Evolutionary conservation across 2,888 invertebrate genomes (phyloP).

Genomic region (Aleiodes leptofemur): DNA sequence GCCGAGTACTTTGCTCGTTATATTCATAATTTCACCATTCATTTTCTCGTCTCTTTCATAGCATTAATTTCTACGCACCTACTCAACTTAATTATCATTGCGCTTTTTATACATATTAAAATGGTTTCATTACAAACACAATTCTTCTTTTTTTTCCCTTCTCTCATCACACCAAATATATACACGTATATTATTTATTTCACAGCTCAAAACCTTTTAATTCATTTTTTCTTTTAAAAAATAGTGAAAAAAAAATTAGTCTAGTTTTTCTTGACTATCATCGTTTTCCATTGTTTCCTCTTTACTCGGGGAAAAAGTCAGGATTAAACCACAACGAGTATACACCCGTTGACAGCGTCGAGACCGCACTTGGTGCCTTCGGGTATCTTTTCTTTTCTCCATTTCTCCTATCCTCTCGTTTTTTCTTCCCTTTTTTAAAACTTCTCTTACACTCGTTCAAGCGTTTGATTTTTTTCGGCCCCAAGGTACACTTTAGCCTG

Average conservation of each 20-base stretch:
- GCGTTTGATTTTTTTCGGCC: conserved; percentile 54
- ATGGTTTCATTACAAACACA: conserved; percentile 13
- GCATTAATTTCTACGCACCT: not conserved
- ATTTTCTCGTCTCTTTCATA: conserved; percentile 5
- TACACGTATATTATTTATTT: conserved; percentile 7
- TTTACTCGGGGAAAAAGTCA: conserved; percentile 13
- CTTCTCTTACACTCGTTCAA: conserved; percentile 48
- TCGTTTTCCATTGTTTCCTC: conserved; percentile 21
- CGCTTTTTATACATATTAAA: not conserved
- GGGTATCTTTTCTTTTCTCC: conserved; percentile 25
- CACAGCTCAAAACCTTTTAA: conserved; percentile 23
- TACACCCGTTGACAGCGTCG: conserved; percentile 44
- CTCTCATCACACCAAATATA: not conserved
- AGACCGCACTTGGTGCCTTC: conserved; percentile 25
- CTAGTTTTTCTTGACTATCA: conserved; percentile 8
- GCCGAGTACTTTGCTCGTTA: conserved; percentile 28
- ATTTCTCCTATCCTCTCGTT: not conserved
- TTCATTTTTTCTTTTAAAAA: conserved; percentile 1
- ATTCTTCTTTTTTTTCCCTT: not conserved
- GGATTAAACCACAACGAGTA: conserved; percentile 47
- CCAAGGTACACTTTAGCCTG: conserved; percentile 38
- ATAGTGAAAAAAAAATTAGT: conserved; percentile 27
- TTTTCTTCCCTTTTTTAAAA: conserved; percentile 2
- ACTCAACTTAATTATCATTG: not conserved
- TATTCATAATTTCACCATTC: conserved; percentile 35